Evolutionary conservation across 2,888 invertebrate genomes (phyloP).

Genomic region (Acanthosepion lycidas): DNA sequence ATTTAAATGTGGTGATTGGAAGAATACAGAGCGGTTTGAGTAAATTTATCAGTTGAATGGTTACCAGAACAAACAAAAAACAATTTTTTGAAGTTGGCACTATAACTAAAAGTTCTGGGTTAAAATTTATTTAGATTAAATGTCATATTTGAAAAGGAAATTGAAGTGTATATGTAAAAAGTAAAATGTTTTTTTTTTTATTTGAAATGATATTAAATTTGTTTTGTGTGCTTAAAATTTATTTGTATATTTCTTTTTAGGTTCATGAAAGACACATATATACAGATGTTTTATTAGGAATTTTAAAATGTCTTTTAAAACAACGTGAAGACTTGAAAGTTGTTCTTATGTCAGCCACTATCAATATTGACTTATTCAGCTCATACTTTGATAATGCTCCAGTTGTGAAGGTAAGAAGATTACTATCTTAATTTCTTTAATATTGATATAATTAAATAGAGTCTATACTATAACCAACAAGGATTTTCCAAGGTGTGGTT

Average conservation of each 20-base stretch:
- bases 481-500: too few relatives aligned
- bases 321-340: slow-evolving; percentile 86
- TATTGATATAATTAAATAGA: neutral
- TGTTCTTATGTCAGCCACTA: slow-evolving; percentile 97
- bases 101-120: neutral
- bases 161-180: too few relatives aligned
- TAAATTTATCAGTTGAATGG: neutral
- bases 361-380: slow-evolving; percentile 94
- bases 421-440: neutral
- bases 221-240: neutral
- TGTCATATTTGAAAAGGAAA: neutral
- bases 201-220: neutral
- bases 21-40: too few relatives aligned
- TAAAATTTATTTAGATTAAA: neutral
- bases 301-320: slow-evolving; percentile 91
- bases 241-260: slow-evolving; percentile 51
- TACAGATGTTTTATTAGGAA: slow-evolving; percentile 86
- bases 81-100: neutral
- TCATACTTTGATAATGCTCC: slow-evolving; percentile 91
- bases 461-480: too few relatives aligned
- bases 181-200: too few relatives aligned
- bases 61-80: neutral
- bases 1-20: too few relatives aligned
- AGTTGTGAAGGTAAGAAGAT: slow-evolving; percentile 82
- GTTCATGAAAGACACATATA: slow-evolving; percentile 95